Evolutionary conservation across 1,140 invertebrate genomes (phyloP).

Genomic region (Campoletis sonorensis): DNA sequence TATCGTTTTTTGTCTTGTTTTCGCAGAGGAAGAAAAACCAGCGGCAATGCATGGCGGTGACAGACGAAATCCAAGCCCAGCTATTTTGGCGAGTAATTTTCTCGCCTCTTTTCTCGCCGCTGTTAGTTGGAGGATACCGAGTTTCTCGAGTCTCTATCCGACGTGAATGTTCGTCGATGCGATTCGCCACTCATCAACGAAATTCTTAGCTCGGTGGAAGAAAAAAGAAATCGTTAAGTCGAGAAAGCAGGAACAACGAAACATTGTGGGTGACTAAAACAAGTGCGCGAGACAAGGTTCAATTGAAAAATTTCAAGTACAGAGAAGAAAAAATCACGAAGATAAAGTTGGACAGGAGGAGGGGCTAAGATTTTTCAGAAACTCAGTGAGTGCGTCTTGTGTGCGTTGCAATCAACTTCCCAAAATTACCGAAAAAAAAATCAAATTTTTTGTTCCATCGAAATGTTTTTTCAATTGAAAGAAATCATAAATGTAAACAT

Average conservation of each 20-base stretch:
- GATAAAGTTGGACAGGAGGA: neutral
- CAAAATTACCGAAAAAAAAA: neutral
- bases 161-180: conserved; percentile 64
- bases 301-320: neutral
- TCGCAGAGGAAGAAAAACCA: conserved; percentile 75
- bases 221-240: neutral
- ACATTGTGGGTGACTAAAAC: neutral
- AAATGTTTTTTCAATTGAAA: neutral
- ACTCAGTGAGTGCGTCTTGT: no score
- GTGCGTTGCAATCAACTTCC: no score
- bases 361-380: no score
- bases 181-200: neutral
- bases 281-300: no score
- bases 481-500: neutral
- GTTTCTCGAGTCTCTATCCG: conserved; percentile 72
- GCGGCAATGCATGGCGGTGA: conserved; percentile 78
- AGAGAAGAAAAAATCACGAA: neutral
- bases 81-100: conserved; percentile 74
- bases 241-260: neutral
- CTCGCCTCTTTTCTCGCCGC: conserved; percentile 70
- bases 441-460: no score
- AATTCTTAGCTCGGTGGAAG: no score
- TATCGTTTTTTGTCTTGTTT: conserved; percentile 24
- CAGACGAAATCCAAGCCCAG: conserved; percentile 71
- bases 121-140: conserved; percentile 76